Conservation (phyloP, 2,113 vertebrate species). For the Otocyon megalotis region DNA sequence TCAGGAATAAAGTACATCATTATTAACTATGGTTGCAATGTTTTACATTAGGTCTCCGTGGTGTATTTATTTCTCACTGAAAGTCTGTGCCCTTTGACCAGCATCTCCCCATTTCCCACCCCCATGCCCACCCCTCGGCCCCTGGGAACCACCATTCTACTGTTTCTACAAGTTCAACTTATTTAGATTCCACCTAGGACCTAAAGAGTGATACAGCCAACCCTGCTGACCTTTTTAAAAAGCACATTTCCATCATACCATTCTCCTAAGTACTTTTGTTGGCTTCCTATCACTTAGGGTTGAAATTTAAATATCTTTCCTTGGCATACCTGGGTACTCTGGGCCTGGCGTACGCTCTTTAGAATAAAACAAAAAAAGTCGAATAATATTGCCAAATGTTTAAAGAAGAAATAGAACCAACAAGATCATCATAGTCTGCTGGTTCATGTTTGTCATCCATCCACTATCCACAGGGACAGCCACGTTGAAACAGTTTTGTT, state of each 20-base stretch:
- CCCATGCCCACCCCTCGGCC: background rate
- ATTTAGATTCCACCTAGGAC: background rate
- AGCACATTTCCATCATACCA: background rate
- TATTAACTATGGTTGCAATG: background rate
- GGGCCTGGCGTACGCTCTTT: background rate
- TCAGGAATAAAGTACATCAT: background rate
- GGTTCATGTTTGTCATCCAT: background rate
- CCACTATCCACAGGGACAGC: background rate
- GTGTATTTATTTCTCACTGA: background rate
- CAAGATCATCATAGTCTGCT: background rate
- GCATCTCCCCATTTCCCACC: background rate
- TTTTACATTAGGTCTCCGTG: background rate
- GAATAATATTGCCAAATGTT: background rate
- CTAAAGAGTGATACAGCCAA: background rate
- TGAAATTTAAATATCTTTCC: background rate
- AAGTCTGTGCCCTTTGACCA: background rate
- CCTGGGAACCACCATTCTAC: background rate
- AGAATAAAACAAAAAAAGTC: constrained; percentile 6
- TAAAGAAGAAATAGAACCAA: background rate
- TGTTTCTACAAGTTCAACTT: background rate
- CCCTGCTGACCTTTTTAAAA: background rate
- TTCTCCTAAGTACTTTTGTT: background rate
- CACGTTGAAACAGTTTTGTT: background rate
- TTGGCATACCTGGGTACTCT: background rate
- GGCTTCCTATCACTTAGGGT: background rate